Evolutionary conservation across 2,888 invertebrate species (phyloP), one percentile per base, ranked within the genome.

Genomic region (Metacarcinus magister): DNA sequence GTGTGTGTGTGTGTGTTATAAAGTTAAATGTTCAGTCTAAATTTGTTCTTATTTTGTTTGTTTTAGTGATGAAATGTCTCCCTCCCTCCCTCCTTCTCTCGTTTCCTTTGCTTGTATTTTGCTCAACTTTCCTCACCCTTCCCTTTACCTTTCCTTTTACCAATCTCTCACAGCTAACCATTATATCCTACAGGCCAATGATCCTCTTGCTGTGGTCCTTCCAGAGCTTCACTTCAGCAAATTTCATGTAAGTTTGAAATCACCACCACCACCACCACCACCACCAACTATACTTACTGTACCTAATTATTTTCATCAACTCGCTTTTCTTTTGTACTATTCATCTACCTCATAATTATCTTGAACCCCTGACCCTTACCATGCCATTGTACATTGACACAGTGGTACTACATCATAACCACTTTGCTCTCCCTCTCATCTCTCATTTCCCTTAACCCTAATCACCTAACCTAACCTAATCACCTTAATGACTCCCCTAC

Each of bases 211-310:
- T 0, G 98, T 98, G 97, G 98, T 98, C 96, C 98, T 98, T 97
- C 98, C 99, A 0, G 99, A 99, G 97, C 98, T 99, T 92, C 98
- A 98, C 98, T 99, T 98, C 97, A 99, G 99, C 97, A 98, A 98
- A 98, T 99, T 98, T 96, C 98, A 98, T 97, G 99, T 99, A 98
- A 98, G 98, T 98, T 97, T n/a, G 39, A 32, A 44, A 44, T 39
- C 19, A 10, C 28, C 8, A 39, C 39, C 39, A 39, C 39, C 39
- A 39, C 39, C 39, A 39, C 39, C 39, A 39, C 39, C 39, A 39
- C 39, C 39, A 39, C 0, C 39, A 39, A 39, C 39, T 39, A 39
- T 39, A 39, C 39, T 39, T 39, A 39, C 39, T 39, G 39, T 39
- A 39, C 39, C 0, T 39, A 39, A 39, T 39, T 39, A 39, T 39